Evolutionary conservation across 1,140 invertebrate species (phyloP), one percentile per base, ranked within the genome.

Genomic region (Whitmania pigra): DNA sequence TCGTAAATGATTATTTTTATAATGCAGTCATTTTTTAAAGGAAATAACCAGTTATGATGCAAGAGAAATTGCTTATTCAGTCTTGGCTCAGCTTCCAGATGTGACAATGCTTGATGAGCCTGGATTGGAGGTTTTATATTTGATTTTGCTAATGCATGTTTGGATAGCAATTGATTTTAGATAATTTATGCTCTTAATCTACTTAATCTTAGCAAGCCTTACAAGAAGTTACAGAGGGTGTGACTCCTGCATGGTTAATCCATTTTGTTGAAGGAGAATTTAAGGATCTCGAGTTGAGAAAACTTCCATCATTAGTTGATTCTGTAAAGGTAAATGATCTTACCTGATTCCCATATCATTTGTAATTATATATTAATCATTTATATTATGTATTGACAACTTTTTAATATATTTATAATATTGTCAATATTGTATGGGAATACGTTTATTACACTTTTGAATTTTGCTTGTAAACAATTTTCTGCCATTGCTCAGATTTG

Each of bases 261-360:
- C 86, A 87, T 76, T 89, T 89, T 85, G 86, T 79, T 69, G 79
- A 88, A 31, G 84, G 84, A 20, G 79, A 85, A 18, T 83, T 82
- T 43, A 79, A 85, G 66, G 85, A 87, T 77, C 75, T 87, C 31
- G 83, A 84, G 66, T 75, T 83, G 29, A 79, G 82, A 70, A 83
- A 87, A 76, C 79, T 90, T 31, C 85, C 87, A 13, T 84, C 84
- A 55, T 80, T 87, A 75, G 79, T 89, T 7, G 80, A 83, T 15
- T 78, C 83, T 73, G 82, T 88, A 67, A 85, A 86, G 73, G 82
- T 89, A 74, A 86, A 85, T 74, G 22, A n/a, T 69, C 9, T 20
- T 67, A 27, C 31, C 6, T 22, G 31, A n/a, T n/a, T n/a, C n/a
- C n/a, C n/a, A n/a, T n/a, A n/a, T n/a, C n/a, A n/a, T n/a, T n/a